Evolutionary conservation across 2,888 invertebrate species (phyloP).

Genomic region (Cynaeus angustus): DNA sequence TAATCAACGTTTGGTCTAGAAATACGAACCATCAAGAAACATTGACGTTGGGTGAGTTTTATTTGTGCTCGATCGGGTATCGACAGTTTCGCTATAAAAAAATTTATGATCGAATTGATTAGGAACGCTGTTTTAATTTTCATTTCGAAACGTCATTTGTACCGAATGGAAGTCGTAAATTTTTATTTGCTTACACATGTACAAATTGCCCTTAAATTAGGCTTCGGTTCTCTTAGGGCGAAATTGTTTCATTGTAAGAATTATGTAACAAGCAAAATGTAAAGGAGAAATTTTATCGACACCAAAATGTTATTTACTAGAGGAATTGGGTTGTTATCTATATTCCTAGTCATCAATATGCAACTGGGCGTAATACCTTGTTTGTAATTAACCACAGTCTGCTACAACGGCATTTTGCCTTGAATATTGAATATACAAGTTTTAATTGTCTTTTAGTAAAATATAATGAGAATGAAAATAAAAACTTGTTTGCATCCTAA

Average conservation of each 20-base stretch:
- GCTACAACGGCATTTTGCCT: neutral
- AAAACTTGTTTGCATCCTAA: too few species aligned
- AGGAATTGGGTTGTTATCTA: too few species aligned
- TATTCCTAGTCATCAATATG: neutral
- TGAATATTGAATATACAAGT: conserved; percentile 1
- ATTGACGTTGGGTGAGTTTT: conserved; percentile 5
- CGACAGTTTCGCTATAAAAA: conserved; percentile 9
- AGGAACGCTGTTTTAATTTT: conserved; percentile 22
- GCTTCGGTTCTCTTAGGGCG: neutral
- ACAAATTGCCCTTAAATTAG: conserved; percentile 11
- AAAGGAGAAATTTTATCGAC: neutral
- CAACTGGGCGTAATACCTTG: neutral
- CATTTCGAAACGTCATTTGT: conserved; percentile 7
- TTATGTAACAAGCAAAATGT: neutral
- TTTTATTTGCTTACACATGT: conserved; percentile 14
- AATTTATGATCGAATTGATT: conserved; percentile 24
- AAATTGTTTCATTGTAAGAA: conserved; percentile 2
- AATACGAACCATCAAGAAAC: conserved; percentile 16
- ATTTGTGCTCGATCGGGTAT: conserved; percentile 9
- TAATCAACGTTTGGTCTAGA: conserved; percentile 12
- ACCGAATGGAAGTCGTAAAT: conserved; percentile 14
- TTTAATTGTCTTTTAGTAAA: neutral
- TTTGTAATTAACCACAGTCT: neutral
- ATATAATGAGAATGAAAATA: too few species aligned
- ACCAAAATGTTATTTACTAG: too few species aligned